A percentile compares a stretch with the other conserved stretches of the same genome.
phyloP scores from a whole-genome alignment of 2,113 vertebrate genomes.

The Rousettus leschenaultii region DNA sequence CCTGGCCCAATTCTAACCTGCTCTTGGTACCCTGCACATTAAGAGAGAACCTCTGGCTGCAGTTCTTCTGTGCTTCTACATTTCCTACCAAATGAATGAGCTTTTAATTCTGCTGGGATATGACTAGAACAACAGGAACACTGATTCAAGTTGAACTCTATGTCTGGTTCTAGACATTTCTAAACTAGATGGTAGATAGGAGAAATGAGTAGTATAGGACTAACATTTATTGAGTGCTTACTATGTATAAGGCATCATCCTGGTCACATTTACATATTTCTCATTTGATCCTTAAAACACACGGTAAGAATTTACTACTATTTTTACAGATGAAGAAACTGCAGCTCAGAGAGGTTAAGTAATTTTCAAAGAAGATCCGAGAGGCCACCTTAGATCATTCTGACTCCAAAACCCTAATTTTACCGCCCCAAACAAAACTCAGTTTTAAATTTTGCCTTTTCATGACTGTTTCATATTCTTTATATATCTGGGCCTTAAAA shows the following conservation, averaged over 20 bases:
- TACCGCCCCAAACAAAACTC: background rate
- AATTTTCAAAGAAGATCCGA: background rate
- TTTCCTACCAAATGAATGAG: background rate
- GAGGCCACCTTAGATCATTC: background rate
- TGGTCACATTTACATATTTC: background rate
- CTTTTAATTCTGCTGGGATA: background rate
- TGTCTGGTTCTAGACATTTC: background rate
- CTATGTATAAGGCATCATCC: accelerated
- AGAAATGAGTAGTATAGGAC: background rate
- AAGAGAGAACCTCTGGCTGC: background rate
- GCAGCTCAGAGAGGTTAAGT: background rate
- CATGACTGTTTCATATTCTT: background rate
- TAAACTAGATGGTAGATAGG: background rate
- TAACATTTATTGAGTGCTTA: background rate
- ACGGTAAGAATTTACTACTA: background rate
- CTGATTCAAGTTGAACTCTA: background rate
- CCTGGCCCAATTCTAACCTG: accelerated
- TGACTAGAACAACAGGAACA: background rate
- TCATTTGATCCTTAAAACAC: background rate
- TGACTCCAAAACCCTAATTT: background rate
- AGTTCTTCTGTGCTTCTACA: background rate
- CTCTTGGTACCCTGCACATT: background rate
- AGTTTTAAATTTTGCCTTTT: background rate
- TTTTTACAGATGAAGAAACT: background rate
- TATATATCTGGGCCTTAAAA: background rate